Percentiles rank a stretch among this genome's conserved stretches.
Conservation (phyloP, 2,888 invertebrate species). For the Apeira syringaria region DNA sequence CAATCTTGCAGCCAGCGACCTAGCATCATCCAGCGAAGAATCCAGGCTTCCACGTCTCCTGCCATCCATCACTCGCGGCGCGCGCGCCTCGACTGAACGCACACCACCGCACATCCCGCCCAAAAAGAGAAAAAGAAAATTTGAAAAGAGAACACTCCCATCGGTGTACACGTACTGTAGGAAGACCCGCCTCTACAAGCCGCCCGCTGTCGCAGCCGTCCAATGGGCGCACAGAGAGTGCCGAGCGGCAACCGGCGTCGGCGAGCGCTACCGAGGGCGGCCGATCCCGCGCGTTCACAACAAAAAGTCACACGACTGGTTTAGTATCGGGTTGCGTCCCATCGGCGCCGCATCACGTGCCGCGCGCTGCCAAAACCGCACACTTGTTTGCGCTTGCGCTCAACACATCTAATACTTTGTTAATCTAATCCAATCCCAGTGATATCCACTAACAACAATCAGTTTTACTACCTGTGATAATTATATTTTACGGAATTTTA, state of each 20-base stretch:
- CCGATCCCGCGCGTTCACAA: slow-evolving; percentile 74
- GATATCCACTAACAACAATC: slow-evolving; percentile 31
- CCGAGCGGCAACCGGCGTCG: slow-evolving; percentile 38
- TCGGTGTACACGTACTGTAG: slow-evolving; percentile 42
- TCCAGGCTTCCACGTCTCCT: slow-evolving; percentile 45
- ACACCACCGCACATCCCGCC: slow-evolving; percentile 74
- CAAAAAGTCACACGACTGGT: slow-evolving; percentile 81
- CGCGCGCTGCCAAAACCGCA: slow-evolving; percentile 48
- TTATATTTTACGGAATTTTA: slow-evolving; percentile 46
- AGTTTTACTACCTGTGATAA: slow-evolving; percentile 62
- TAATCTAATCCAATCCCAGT: slow-evolving; percentile 48
- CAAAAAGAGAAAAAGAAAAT: slow-evolving; percentile 82
- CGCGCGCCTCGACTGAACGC: slow-evolving; percentile 74
- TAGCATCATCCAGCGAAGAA: slow-evolving; percentile 26
- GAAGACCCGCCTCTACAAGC: slow-evolving; percentile 58
- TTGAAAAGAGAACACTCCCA: slow-evolving; percentile 81
- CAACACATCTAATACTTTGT: slow-evolving; percentile 64
- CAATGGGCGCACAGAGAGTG: slow-evolving; percentile 45
- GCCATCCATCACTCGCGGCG: slow-evolving; percentile 73
- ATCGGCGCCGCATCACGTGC: slow-evolving; percentile 78
- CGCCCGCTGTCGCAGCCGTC: slow-evolving; percentile 52
- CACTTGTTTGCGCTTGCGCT: slow-evolving; percentile 74
- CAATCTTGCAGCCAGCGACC: slow-evolving; percentile 13
- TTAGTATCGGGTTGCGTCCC: slow-evolving; percentile 84
- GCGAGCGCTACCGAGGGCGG: slow-evolving; percentile 63